phyloP scores from a whole-genome alignment of 2,888 invertebrate genomes.

The Linyphia triangularis region DNA sequence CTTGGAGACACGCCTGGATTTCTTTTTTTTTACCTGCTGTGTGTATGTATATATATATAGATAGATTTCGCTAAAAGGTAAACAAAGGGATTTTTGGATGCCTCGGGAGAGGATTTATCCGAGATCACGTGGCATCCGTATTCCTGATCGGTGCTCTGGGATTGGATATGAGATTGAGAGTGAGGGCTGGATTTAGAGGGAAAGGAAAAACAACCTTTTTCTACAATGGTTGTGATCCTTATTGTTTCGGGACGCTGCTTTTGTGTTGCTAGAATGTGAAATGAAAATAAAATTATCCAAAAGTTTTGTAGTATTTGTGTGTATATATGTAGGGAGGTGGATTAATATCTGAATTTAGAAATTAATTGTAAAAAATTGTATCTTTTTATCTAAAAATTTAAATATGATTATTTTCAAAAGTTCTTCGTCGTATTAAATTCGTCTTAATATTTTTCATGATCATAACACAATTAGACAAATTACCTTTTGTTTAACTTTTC shows the following conservation, averaged over 20 bases:
- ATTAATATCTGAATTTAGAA: too few species aligned
- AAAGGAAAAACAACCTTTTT: neutral
- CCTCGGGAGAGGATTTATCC: conserved; percentile 37
- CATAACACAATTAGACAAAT: too few species aligned
- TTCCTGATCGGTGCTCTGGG: conserved; percentile 17
- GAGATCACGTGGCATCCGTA: conserved; percentile 31
- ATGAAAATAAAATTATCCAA: too few species aligned
- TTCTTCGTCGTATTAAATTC: too few species aligned
- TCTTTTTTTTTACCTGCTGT: neutral
- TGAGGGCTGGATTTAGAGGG: neutral
- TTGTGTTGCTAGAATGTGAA: neutral
- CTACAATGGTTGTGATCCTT: neutral
- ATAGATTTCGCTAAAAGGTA: conserved; percentile 46
- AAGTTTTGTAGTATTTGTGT: too few species aligned
- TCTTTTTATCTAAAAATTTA: too few species aligned
- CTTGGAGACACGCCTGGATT: neutral
- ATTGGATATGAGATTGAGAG: conserved; percentile 8
- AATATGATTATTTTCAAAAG: too few species aligned
- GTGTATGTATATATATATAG: neutral
- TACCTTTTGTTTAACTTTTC: too few species aligned
- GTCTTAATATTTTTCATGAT: too few species aligned
- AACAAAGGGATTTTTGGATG: conserved; percentile 61
- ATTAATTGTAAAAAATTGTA: too few species aligned
- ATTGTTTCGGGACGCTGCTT: conserved; percentile 1
- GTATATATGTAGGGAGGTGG: too few species aligned